Base-by-base conservation (phyloP, 2,113 vertebrate species). In the Hippocampus mohnikei region DNA sequence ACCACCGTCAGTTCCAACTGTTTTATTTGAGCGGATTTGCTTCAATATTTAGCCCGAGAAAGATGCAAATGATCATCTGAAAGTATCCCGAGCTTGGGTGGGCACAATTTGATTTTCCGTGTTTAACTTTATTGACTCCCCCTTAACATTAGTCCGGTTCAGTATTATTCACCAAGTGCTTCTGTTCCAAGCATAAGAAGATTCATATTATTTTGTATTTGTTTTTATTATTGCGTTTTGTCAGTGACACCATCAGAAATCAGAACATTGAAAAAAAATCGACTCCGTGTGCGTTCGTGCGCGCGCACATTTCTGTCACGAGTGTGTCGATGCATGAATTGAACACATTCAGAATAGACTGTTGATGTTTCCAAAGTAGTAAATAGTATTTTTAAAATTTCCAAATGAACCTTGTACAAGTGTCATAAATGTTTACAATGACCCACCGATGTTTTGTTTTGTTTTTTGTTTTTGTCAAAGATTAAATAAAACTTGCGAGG, bases 401-500 rank as follows among this genome's bases (percentile, higher is more conserved):
- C 69, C 72, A 82, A 71, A 80, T 78, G 80, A 77, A 86, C 52
- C 81, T 84, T 76, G 74, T 83, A 81, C 77, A 84, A 53, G 81
- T 7, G 48, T 74, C 84, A 41, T 89, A 83, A 77, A 86, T 91
- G 89, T 90, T 91, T 89, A 91, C 85, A 77, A 85, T 86, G 83
- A 89, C 84, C 82, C 84, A 82, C 79, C 76, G 73, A 79, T 83
- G 73, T 65, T 85, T 12, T 58, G 27, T 27, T 73, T 58, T 76
- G 46, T 80, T 58, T 27, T 73, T 58, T 76, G 46, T 80, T 33
- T 50, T 78, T 70, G 67, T 70, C 75, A n/a, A 23, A 65, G 40
- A 25, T 65, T 21, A 44, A 65, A 65, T 65, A 23, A 65, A 44
- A 66, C 23, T 27, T 66, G 42, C 21, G 41, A 44, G 64, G 25